Conservation (phyloP, 2,888 invertebrate genomes). For the Drosophila anomelani region DNA sequence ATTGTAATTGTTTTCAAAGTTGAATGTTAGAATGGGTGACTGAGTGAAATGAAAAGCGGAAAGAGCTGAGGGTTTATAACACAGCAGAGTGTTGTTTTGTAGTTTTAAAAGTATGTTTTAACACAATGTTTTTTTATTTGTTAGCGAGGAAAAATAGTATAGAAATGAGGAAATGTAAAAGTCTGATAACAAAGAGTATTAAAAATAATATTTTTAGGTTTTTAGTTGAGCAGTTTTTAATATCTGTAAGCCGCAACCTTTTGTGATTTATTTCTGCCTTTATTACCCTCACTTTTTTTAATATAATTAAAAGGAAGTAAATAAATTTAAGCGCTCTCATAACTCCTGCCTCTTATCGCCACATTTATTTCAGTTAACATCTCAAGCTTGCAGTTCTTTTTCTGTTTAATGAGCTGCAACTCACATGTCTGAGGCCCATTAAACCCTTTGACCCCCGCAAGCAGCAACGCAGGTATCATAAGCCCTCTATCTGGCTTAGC, state of each 20-base stretch:
- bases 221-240: not conserved
- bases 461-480: constrained; percentile 51
- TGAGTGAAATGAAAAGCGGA: constrained; percentile 1
- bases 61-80: not conserved
- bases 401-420: constrained; percentile 53
- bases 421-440: constrained; percentile 71
- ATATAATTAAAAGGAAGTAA: not conserved
- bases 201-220: not conserved
- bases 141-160: not conserved
- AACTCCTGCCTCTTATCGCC: not conserved
- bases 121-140: not conserved
- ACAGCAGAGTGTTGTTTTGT: not conserved
- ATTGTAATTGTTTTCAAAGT: constrained; percentile 57
- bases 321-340: not conserved
- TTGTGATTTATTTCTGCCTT: not conserved
- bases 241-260: not conserved
- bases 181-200: not conserved
- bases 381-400: constrained; percentile 6
- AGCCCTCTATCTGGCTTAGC: constrained; percentile 56
- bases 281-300: not conserved
- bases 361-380: constrained; percentile 17
- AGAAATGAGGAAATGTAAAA: not conserved
- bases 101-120: not conserved
- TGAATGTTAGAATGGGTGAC: constrained; percentile 20
- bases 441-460: constrained; percentile 64